Evolutionary conservation across 1,140 invertebrate genomes (phyloP).

Genomic region (Polypedilum vanderplanki): DNA sequence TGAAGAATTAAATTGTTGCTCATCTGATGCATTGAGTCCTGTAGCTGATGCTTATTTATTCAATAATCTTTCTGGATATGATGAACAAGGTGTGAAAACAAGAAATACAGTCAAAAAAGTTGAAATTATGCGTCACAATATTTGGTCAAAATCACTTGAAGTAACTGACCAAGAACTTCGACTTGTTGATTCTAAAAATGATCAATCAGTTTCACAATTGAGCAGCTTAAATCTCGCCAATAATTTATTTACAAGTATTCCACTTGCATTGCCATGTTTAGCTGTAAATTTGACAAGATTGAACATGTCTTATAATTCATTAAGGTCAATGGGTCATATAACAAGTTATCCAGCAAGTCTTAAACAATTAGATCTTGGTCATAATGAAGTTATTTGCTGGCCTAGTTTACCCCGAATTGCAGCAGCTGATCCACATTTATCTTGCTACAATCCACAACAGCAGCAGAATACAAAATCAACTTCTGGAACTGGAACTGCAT

Average conservation of each 20-base stretch:
- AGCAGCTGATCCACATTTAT: conserved; percentile 52
- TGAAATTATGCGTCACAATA: conserved; percentile 59
- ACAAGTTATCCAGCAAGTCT: conserved; percentile 80
- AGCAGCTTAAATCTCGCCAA: conserved; percentile 79
- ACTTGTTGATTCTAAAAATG: conserved; percentile 43
- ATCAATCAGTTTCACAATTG: conserved; percentile 52
- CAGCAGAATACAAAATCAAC: conserved; percentile 36
- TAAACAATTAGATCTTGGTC: conserved; percentile 86
- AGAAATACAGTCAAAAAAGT: conserved; percentile 1
- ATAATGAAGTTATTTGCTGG: conserved; percentile 87
- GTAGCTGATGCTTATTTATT: conserved; percentile 26
- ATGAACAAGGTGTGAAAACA: background rate
- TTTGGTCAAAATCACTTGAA: conserved; percentile 63
- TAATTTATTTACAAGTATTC: conserved; percentile 82
- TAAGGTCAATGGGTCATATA: conserved; percentile 80
- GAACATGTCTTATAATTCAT: conserved; percentile 84
- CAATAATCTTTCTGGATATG: background rate
- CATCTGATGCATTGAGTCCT: conserved; percentile 22
- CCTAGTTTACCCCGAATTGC: conserved; percentile 69
- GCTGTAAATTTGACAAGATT: conserved; percentile 78
- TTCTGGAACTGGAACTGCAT: conserved; percentile 30
- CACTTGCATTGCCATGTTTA: conserved; percentile 79
- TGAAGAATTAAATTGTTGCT: conserved; percentile 37
- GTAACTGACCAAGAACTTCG: conserved; percentile 61
- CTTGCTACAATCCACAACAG: conserved; percentile 50